These are phyloP conservation scores for Euleptes europaea DNA, from an alignment of 2,113 vertebrate genomes.

Conservation along the genomic window DNA sequence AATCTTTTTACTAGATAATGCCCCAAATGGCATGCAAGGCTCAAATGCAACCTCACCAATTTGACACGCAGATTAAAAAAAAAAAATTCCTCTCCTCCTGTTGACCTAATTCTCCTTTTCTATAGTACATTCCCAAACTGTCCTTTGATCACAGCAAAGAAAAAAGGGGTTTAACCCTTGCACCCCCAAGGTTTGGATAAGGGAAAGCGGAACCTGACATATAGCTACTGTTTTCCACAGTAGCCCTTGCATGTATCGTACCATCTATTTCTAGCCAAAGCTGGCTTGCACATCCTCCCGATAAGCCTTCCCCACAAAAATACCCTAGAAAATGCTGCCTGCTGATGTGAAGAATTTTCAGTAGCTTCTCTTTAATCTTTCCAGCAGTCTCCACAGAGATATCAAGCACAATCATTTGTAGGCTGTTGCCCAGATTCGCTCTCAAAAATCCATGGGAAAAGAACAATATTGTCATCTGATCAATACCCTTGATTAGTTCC, in stretches of 20 bases:
- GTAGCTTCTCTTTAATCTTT: neutral
- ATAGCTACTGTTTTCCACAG: neutral
- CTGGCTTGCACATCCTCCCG: neutral
- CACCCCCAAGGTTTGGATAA: too few species aligned
- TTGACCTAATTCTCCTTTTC: conserved; percentile 62
- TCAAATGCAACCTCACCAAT: conserved; percentile 32
- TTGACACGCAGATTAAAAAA: conserved; percentile 56
- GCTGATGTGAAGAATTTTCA: conserved; percentile 13
- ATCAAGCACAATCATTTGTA: conserved; percentile 12
- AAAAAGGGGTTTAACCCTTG: too few species aligned
- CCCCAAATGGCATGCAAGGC: conserved; percentile 32
- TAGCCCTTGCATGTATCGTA: too few species aligned
- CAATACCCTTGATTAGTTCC: neutral
- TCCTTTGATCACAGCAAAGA: conserved; percentile 31
- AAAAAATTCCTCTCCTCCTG: conserved; percentile 52
- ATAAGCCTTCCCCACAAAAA: neutral
- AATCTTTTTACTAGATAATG: conserved; percentile 39
- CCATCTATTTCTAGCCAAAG: neutral
- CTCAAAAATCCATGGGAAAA: conserved; percentile 9
- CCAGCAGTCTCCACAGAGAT: neutral
- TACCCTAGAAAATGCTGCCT: neutral
- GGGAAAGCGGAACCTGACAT: neutral
- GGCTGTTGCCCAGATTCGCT: neutral
- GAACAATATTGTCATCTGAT: neutral
- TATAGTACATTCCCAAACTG: conserved; percentile 37